phyloP scores from a whole-genome alignment of 1,140 invertebrate genomes.

The Cataglyphis hispanica region DNA sequence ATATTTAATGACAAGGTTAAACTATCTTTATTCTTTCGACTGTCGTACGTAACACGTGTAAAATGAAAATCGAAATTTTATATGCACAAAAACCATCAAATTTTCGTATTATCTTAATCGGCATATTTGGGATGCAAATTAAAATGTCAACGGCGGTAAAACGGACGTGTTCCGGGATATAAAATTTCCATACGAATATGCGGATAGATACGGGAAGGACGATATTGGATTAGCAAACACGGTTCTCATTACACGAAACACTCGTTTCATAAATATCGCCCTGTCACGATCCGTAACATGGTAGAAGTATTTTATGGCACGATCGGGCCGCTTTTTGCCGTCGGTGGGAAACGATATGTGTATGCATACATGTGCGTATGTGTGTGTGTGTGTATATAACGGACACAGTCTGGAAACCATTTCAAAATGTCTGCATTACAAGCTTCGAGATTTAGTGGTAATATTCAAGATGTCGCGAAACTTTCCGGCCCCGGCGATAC shows the following conservation, averaged over 20 bases:
- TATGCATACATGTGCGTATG: no score
- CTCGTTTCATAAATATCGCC: constrained; percentile 55
- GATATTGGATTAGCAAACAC: constrained; percentile 53
- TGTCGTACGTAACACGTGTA: background rate
- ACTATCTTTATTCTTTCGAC: background rate
- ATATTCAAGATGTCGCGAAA: constrained; percentile 47
- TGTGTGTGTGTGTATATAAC: background rate
- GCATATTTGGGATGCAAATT: constrained; percentile 41
- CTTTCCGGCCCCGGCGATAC: constrained; percentile 24
- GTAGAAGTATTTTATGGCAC: constrained; percentile 26
- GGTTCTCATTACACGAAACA: constrained; percentile 48
- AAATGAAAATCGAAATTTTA: constrained; percentile 24
- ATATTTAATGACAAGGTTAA: background rate
- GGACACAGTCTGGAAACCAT: constrained; percentile 34
- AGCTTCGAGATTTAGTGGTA: constrained; percentile 50
- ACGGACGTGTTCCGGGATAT: constrained; percentile 25
- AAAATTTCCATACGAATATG: constrained; percentile 48
- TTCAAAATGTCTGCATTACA: constrained; percentile 47
- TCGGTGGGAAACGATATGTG: constrained; percentile 3
- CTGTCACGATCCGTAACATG: constrained; percentile 18
- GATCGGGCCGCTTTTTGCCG: constrained; percentile 27
- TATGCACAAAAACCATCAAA: constrained; percentile 8
- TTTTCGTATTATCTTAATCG: constrained; percentile 42
- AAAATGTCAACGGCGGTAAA: constrained; percentile 42
- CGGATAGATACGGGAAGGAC: constrained; percentile 21